Conservation (phyloP, 2,797 vertebrate species). For the Euthynnus affinis region DNA sequence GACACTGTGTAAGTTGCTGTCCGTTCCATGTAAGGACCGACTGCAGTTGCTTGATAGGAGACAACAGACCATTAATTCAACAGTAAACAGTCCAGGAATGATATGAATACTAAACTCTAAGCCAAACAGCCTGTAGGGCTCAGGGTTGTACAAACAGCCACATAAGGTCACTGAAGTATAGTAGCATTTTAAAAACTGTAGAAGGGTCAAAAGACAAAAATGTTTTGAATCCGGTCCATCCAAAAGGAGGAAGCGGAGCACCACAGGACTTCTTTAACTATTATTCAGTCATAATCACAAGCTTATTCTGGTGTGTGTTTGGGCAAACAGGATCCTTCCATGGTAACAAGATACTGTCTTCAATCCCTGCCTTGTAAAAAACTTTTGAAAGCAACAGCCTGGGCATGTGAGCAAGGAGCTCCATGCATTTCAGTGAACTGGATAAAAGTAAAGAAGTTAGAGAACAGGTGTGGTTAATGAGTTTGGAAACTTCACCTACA, state of each 20-base stretch:
- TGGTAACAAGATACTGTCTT: not conserved
- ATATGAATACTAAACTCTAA: conserved; percentile 55
- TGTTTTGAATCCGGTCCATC: not conserved
- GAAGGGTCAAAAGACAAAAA: not conserved
- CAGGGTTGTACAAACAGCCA: conserved; percentile 23
- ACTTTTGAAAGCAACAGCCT: not conserved
- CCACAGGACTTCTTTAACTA: not conserved
- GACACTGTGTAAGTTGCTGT: not conserved
- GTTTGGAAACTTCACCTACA: not conserved
- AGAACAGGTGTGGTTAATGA: not conserved
- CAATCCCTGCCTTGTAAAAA: not conserved
- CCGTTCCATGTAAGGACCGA: conserved; percentile 9
- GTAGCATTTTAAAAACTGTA: conserved; percentile 9
- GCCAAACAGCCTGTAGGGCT: conserved; percentile 41
- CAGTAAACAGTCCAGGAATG: conserved; percentile 48
- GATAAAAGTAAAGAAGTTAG: not conserved
- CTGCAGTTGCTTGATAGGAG: conserved; percentile 36
- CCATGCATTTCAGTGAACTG: not conserved
- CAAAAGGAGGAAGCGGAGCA: not conserved
- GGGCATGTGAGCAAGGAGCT: no score
- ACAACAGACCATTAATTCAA: conserved; percentile 58
- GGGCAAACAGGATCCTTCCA: not conserved
- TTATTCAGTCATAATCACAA: not conserved
- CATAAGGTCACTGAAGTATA: conserved; percentile 54
- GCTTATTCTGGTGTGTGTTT: not conserved